Percentiles rank a stretch among this genome's conserved stretches.
Conservation (phyloP, 2,113 vertebrate species). For the Gnathonemus longibarbis region DNA sequence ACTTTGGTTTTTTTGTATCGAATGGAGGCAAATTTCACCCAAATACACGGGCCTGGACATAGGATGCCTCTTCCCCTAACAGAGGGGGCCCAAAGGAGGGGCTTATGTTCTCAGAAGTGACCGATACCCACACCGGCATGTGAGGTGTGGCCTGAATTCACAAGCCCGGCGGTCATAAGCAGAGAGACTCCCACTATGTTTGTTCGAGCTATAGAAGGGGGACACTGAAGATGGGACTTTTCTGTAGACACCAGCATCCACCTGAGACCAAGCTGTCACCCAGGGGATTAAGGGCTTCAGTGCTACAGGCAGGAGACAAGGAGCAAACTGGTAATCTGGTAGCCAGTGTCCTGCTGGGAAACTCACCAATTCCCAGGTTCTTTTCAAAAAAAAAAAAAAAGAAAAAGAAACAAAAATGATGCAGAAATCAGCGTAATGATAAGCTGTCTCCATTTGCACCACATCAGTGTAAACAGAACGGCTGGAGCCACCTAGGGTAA, state of each 20-base stretch:
- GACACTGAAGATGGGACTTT: neutral
- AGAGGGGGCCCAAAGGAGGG: neutral
- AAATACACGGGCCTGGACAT: neutral
- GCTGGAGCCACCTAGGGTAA: neutral
- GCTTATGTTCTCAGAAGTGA: neutral
- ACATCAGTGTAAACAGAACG: conserved; percentile 15
- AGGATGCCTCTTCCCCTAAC: neutral
- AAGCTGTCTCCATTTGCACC: conserved; percentile 2
- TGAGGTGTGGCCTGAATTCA: neutral
- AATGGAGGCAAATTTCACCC: neutral
- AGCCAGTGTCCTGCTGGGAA: neutral
- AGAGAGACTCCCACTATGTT: neutral
- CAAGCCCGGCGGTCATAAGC: neutral
- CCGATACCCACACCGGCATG: neutral
- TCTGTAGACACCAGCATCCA: neutral
- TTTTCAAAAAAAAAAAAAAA: neutral
- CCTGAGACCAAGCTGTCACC: neutral
- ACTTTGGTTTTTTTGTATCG: neutral
- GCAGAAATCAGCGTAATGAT: neutral
- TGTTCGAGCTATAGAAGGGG: neutral
- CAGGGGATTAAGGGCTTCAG: neutral
- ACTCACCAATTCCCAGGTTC: neutral
- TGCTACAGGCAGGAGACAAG: neutral
- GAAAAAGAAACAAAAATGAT: neutral
- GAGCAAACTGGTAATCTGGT: neutral